Conservation (phyloP, 2,888 invertebrate species). For the Heteromurus nitidus region DNA sequence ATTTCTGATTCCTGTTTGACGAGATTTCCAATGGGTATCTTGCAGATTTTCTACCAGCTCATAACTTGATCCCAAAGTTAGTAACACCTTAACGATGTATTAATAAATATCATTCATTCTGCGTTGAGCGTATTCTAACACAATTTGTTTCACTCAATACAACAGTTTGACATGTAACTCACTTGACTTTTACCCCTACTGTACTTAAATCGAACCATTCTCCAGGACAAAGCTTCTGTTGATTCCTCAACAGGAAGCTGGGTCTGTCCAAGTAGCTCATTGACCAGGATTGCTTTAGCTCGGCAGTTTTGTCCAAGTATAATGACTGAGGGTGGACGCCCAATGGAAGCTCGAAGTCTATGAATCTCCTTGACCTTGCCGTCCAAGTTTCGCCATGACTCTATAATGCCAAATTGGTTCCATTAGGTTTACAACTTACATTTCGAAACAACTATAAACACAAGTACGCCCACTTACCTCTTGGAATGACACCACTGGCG, state of each 20-base stretch:
- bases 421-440: too few relatives aligned
- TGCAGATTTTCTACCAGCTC: conserved; percentile 83
- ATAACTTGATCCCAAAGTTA: conserved; percentile 76
- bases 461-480: conserved; percentile 62
- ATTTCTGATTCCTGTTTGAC: conserved; percentile 78
- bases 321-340: conserved; percentile 82
- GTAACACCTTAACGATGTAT: conserved; percentile 62
- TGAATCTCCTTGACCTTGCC: conserved; percentile 72
- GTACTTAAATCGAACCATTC: conserved; percentile 73
- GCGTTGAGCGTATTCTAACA: background rate
- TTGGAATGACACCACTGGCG: conserved; percentile 71
- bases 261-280: conserved; percentile 82
- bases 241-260: conserved; percentile 80
- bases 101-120: background rate
- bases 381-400: conserved; percentile 69
- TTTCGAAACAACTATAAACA: too few relatives aligned
- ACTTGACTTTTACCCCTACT: conserved; percentile 59
- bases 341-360: conserved; percentile 74
- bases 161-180: too few relatives aligned
- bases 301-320: conserved; percentile 84
- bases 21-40: conserved; percentile 80
- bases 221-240: conserved; percentile 69
- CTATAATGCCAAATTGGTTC: too few relatives aligned
- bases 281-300: conserved; percentile 84
- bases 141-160: conserved; percentile 10